Evolutionary conservation across 2,888 invertebrate genomes (phyloP).

Genomic region (Tubulanus polymorphus): DNA sequence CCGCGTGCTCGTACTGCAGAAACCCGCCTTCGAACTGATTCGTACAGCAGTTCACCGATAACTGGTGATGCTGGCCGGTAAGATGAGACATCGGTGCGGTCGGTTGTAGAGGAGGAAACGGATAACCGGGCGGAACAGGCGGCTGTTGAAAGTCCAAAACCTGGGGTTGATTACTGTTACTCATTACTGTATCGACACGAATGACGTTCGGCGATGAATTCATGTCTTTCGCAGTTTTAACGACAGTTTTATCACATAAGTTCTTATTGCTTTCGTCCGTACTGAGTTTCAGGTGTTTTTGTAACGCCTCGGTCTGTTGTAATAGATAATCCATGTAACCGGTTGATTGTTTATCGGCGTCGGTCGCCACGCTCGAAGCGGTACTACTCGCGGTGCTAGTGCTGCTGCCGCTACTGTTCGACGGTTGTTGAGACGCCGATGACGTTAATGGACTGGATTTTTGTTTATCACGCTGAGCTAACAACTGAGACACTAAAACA

Average conservation of each 20-base stretch:
- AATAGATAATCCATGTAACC: background rate
- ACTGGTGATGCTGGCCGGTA: constrained; percentile 1
- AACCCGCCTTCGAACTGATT: background rate
- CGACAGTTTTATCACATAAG: background rate
- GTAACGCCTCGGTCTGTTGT: background rate
- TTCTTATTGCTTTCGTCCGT: background rate
- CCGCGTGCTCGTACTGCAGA: background rate
- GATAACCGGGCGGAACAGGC: background rate
- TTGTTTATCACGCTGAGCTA: constrained; percentile 34
- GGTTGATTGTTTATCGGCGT: no score
- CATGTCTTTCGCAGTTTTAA: background rate
- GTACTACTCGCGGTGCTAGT: no score
- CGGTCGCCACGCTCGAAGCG: no score
- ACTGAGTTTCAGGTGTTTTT: background rate
- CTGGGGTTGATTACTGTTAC: no score
- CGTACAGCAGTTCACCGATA: background rate
- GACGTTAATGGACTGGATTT: background rate
- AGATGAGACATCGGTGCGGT: constrained; percentile 12
- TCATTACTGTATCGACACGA: background rate
- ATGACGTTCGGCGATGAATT: background rate
- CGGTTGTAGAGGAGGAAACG: background rate
- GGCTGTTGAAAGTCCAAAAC: background rate
- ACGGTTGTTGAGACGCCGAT: background rate
- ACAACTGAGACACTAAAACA: constrained; percentile 38
- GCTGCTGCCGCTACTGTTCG: background rate